Conservation (phyloP, 2,888 invertebrate species). For the Pollenia angustigena region DNA sequence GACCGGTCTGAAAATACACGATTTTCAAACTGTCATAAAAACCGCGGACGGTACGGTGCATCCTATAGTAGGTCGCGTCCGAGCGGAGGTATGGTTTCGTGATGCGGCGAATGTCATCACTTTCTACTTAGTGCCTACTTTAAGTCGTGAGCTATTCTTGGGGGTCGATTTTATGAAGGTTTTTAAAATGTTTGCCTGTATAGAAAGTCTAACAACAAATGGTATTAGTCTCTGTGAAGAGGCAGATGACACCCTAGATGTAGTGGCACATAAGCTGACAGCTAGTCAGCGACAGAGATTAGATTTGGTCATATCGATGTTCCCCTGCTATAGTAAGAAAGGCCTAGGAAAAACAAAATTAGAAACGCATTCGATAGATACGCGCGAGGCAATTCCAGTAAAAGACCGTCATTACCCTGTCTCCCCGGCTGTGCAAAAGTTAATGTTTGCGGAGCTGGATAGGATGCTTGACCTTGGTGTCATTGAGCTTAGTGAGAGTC, state of each 20-base stretch:
- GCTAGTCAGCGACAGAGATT: background rate
- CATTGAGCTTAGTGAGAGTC: too few species aligned
- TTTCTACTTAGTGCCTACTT: slow-evolving; percentile 21
- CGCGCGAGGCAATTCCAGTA: too few species aligned
- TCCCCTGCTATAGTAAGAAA: background rate
- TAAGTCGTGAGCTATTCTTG: slow-evolving; percentile 1
- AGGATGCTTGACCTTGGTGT: too few species aligned
- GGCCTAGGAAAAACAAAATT: too few species aligned
- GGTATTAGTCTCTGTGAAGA: background rate
- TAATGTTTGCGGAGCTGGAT: too few species aligned
- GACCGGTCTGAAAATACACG: background rate
- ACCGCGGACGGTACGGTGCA: background rate
- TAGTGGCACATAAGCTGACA: background rate
- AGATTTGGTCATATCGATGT: background rate
- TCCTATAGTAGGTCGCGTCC: background rate
- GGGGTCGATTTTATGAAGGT: slow-evolving; percentile 23
- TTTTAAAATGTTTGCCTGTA: slow-evolving; percentile 7
- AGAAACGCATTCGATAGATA: too few species aligned
- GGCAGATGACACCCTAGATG: background rate
- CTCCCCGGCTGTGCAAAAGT: too few species aligned
- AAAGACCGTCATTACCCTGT: too few species aligned
- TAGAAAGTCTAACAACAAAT: background rate
- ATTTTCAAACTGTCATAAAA: background rate
- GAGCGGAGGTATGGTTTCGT: background rate
- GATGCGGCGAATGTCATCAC: background rate